Evolutionary conservation across 1,140 invertebrate genomes (phyloP), one percentile per base, ranked within the genome.

Genomic region (Nomia melanderi): DNA sequence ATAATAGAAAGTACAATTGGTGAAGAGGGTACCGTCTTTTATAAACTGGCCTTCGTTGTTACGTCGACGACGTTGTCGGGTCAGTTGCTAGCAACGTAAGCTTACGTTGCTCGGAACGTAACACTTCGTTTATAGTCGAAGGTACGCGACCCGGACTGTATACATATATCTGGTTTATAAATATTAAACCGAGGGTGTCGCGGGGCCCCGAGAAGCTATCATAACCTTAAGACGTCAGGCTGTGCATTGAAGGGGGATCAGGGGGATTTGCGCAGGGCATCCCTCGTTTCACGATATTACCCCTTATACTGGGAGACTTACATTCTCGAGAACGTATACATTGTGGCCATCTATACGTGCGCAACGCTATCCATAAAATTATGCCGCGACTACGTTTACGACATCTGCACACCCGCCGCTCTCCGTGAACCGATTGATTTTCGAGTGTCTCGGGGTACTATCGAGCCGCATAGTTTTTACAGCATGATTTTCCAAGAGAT

Each of bases 131-230:
- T 25, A 56, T 3, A 27, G 12, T 27, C 27, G 47, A 50, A 14
- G 23, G 53, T 14, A 12, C 14, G 14, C 14, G 14, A 20, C 54
- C 8, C 47, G 4, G 20, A 36, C 33, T 63, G 50, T 60, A 60
- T 60, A 60, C 25, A 79, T 84, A 84, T 84, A 85, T 85, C 79
- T 66, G 76, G 66, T 83, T 83, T 86, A 86, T 86, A 86, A 86
- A 86, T 86, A 86, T 86, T 86, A 86, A 86, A 86, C 71, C 60
- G 53, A 62, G 62, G 69, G 9, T 44, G 78, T 73, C 66, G 59
- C 54, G n/a, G 57, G 31, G 23, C 36, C 27, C 20, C 53, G 67
- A 56, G 67, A 73, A 69, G 44, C 67, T 77, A 77, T 83, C 82
- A 83, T 84, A 86, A 86, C 75, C 78, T 81, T 79, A 86, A 86